Evolutionary conservation across 2,888 invertebrate genomes (phyloP).

Genomic region (Lysandra bellargus): DNA sequence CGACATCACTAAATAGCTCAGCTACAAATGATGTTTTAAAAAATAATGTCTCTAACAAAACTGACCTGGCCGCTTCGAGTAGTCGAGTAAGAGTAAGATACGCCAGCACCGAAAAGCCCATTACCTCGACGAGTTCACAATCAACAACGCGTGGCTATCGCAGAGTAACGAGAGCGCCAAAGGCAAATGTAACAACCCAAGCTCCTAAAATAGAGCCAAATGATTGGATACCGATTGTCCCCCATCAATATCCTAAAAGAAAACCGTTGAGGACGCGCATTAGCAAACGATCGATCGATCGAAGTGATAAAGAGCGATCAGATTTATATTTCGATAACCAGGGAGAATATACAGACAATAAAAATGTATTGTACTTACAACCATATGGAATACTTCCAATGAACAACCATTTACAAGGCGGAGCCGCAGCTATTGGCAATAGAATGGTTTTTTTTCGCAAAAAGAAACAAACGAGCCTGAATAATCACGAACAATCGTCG

Average conservation of each 20-base stretch:
- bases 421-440: constrained; percentile 48
- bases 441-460: constrained; percentile 59
- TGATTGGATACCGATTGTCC: constrained; percentile 74
- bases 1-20: constrained; percentile 48
- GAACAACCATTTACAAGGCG: constrained; percentile 46
- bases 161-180: constrained; percentile 64
- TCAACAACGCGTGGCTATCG: constrained; percentile 59
- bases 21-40: constrained; percentile 49
- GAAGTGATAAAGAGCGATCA: constrained; percentile 42
- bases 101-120: constrained; percentile 48
- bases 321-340: constrained; percentile 44
- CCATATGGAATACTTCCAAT: constrained; percentile 64
- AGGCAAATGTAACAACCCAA: constrained; percentile 53
- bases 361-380: constrained; percentile 60
- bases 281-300: constrained; percentile 47
- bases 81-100: constrained; percentile 52
- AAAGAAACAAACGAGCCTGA: constrained; percentile 51
- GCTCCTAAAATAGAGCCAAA: constrained; percentile 54
- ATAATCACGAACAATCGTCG: constrained; percentile 7
- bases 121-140: constrained; percentile 44
- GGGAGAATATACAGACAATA: constrained; percentile 42
- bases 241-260: constrained; percentile 61
- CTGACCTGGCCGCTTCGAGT: constrained; percentile 54
- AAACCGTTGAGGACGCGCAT: constrained; percentile 48
- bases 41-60: constrained; percentile 48